Evolutionary conservation across 1,140 invertebrate species (phyloP).

Genomic region (Pentalonia nigronervosa): DNA sequence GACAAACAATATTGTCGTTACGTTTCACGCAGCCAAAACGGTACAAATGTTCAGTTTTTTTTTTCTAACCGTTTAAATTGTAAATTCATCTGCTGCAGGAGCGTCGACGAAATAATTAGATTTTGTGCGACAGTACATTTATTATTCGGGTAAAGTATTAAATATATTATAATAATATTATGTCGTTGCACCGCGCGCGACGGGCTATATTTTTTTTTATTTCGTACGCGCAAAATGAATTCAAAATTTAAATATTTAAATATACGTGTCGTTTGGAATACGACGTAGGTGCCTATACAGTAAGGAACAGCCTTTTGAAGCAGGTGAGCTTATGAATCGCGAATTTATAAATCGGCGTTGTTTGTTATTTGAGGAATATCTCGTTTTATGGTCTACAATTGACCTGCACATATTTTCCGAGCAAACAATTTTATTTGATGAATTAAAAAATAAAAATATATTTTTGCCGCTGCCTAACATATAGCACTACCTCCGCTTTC

Average conservation of each 20-base stretch:
- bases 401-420: too few species aligned
- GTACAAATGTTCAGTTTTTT: background rate
- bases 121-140: background rate
- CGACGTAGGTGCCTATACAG: background rate
- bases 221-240: background rate
- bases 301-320: background rate
- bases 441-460: too few species aligned
- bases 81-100: background rate
- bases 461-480: too few species aligned
- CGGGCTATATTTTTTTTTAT: background rate
- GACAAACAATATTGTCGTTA: background rate
- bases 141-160: background rate
- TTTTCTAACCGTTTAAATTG: background rate
- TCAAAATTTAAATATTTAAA: conserved; percentile 12
- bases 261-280: background rate
- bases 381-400: background rate
- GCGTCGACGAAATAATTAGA: background rate
- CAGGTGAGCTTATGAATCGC: background rate
- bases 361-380: background rate
- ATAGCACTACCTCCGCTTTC: too few species aligned
- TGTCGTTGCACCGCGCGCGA: background rate
- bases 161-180: too few species aligned
- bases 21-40: background rate
- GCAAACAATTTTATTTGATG: too few species aligned
- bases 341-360: background rate